phyloP scores from a whole-genome alignment of 2,797 vertebrate species.

The Myripristis jacobus region DNA sequence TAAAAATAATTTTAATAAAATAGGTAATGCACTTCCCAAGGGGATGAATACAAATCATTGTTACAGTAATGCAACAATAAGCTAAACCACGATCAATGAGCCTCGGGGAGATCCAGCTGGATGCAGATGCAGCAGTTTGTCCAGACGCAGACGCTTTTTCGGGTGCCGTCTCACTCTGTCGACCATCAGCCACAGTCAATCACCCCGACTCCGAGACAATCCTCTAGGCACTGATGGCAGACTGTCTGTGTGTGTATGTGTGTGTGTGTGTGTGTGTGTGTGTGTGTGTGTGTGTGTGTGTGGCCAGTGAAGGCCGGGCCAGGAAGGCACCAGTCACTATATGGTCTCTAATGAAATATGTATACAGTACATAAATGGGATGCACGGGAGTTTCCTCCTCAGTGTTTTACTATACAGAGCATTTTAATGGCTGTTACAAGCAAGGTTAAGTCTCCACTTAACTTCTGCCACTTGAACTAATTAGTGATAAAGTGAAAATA shows the following conservation, averaged over 20 bases:
- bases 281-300: conserved; percentile 7
- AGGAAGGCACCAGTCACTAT: conserved; percentile 61
- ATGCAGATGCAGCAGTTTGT: background rate
- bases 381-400: conserved; percentile 3
- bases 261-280: conserved; percentile 1
- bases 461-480: background rate
- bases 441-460: conserved; percentile 8
- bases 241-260: background rate
- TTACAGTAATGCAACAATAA: too few species aligned
- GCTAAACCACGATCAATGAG: background rate
- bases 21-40: too few species aligned
- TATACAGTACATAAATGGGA: conserved; percentile 36
- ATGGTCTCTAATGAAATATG: conserved; percentile 66
- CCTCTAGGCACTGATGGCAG: conserved; percentile 3
- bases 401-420: conserved; percentile 27
- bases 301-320: conserved; percentile 6
- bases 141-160: conserved; percentile 31
- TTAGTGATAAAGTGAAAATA: conserved; percentile 1
- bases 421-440: conserved; percentile 12
- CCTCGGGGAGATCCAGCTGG: background rate
- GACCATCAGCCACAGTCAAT: conserved; percentile 34
- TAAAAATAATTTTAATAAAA: too few species aligned
- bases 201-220: conserved; percentile 19
- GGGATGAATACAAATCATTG: too few species aligned
- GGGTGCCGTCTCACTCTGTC: conserved; percentile 9